These are phyloP conservation scores for Peribatodes rhomboidaria DNA, from an alignment of 2,888 invertebrate species.

Conservation along the genomic window DNA sequence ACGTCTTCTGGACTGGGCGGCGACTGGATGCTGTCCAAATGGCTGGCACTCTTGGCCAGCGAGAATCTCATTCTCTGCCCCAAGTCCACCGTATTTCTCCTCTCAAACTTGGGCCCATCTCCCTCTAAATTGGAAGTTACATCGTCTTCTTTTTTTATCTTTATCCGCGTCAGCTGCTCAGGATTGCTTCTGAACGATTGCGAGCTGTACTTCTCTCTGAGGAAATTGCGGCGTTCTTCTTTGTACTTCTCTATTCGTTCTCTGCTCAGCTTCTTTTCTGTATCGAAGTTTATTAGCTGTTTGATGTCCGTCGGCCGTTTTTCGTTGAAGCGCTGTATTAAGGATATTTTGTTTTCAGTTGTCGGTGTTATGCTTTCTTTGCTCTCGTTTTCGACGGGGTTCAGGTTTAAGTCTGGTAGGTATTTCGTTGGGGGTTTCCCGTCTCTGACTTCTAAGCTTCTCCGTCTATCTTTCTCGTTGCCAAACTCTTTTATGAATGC, in stretches of 20 bases:
- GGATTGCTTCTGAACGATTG: conserved; percentile 91
- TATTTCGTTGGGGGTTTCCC: conserved; percentile 87
- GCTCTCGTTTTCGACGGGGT: conserved; percentile 65
- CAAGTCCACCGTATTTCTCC: conserved; percentile 80
- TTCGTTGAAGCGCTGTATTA: conserved; percentile 83
- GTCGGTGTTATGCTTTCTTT: conserved; percentile 85
- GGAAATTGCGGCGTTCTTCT: conserved; percentile 94
- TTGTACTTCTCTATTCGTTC: conserved; percentile 95
- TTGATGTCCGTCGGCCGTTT: conserved; percentile 68
- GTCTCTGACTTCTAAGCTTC: conserved; percentile 88
- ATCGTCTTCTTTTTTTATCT: conserved; percentile 69
- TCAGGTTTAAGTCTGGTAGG: conserved; percentile 77
- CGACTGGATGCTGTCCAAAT: conserved; percentile 73
- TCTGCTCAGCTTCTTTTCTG: conserved; percentile 88
- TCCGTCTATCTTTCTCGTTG: conserved; percentile 81
- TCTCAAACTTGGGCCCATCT: conserved; percentile 74
- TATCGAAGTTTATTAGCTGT: conserved; percentile 72
- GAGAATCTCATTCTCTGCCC: conserved; percentile 79
- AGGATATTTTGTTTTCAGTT: conserved; percentile 87
- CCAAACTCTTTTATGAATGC: conserved; percentile 91
- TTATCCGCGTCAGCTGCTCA: conserved; percentile 78
- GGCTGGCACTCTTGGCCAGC: conserved; percentile 74
- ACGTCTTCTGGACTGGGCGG: conserved; percentile 52
- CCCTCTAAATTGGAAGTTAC: conserved; percentile 54
- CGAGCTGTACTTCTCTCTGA: conserved; percentile 94